phyloP scores from a whole-genome alignment of 92 coral and sea anemone species.

The Muricea muricata region DNA sequence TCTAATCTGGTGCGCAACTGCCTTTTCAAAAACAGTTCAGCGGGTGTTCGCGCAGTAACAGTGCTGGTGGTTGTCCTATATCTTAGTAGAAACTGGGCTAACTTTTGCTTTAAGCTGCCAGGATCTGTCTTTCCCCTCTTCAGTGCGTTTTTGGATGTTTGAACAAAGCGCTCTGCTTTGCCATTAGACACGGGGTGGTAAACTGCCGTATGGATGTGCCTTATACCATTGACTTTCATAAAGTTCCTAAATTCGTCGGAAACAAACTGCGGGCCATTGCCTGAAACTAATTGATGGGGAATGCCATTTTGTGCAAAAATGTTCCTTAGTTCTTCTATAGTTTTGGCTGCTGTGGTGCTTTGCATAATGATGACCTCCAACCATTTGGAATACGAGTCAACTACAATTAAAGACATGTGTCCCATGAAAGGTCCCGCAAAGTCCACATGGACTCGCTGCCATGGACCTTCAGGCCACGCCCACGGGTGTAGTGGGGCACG shows the following conservation, averaged over 20 bases:
- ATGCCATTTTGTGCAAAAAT: no score
- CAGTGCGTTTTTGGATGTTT: conserved; percentile 44
- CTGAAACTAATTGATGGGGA: conserved; percentile 33
- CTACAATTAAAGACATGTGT: background rate
- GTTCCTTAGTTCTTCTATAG: conserved; percentile 16
- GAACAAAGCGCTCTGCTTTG: conserved; percentile 64
- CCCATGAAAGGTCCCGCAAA: conserved; percentile 28
- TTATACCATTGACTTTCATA: conserved; percentile 11
- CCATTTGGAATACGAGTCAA: conserved; percentile 46
- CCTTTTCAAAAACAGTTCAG: conserved; percentile 55
- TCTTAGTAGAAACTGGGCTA: conserved; percentile 43
- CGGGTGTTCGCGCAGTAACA: conserved; percentile 27
- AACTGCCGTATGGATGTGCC: background rate
- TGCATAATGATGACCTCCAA: conserved; percentile 36
- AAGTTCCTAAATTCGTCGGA: background rate
- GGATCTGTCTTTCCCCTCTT: conserved; percentile 42
- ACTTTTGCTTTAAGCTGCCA: conserved; percentile 20
- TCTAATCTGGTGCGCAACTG: conserved; percentile 34
- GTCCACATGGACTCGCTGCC: conserved; percentile 61
- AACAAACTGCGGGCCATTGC: conserved; percentile 41
- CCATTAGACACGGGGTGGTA: conserved; percentile 64
- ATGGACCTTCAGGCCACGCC: conserved; percentile 53
- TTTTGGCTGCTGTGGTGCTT: background rate
- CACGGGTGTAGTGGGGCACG: conserved; percentile 26
- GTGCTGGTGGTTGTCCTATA: background rate